A percentile compares a stretch with the other conserved stretches of the same genome.
phyloP scores from a whole-genome alignment of 2,113 vertebrate species.

The Manacus vitellinus region DNA sequence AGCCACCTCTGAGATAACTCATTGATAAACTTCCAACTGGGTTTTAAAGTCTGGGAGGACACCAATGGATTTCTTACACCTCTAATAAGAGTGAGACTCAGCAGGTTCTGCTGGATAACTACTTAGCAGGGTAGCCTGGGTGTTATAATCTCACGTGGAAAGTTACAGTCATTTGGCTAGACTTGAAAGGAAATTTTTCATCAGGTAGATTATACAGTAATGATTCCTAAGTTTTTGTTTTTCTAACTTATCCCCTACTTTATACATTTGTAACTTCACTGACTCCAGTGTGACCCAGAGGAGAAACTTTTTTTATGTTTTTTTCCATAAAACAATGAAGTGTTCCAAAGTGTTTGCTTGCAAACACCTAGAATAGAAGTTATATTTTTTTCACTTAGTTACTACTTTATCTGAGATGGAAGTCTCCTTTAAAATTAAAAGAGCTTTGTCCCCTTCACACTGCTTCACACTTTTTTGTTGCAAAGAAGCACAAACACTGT shows the following conservation, averaged over 20 bases:
- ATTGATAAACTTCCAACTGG: conserved; percentile 55
- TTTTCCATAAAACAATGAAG: not conserved
- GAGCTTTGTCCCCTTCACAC: not conserved
- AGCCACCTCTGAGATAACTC: conserved; percentile 45
- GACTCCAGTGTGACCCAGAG: not conserved
- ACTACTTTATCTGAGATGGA: not conserved
- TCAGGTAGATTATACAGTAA: not conserved
- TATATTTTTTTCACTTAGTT: not conserved
- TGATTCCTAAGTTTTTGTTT: not conserved
- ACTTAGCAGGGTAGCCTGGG: not conserved
- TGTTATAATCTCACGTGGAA: not conserved
- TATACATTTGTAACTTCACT: not conserved
- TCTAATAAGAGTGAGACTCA: conserved; percentile 18
- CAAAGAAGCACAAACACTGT: not conserved
- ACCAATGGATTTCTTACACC: conserved; percentile 20
- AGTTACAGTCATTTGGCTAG: not conserved
- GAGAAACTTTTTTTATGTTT: not conserved
- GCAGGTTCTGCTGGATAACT: not conserved
- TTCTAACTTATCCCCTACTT: not conserved
- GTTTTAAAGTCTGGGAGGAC: conserved; percentile 24
- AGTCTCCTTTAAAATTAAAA: not conserved
- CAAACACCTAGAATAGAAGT: not conserved
- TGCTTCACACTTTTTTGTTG: not conserved
- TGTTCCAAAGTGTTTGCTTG: not conserved
- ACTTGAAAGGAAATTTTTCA: not conserved